phyloP scores from a whole-genome alignment of 2,888 invertebrate species.

The Laspeyria flexula region DNA sequence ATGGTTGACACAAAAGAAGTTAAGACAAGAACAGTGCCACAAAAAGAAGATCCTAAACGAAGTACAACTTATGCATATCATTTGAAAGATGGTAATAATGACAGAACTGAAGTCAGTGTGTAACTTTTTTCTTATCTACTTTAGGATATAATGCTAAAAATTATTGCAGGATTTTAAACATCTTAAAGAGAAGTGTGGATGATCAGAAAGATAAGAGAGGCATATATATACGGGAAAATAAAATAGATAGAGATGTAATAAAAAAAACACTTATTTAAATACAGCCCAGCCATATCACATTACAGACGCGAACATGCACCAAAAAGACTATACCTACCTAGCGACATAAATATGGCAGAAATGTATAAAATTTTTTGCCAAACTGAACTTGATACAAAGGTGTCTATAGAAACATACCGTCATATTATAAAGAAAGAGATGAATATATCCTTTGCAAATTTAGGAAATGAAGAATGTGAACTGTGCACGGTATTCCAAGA shows the following conservation, averaged over 20 bases:
- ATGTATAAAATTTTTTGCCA: slow-evolving; percentile 7
- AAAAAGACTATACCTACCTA: slow-evolving; percentile 11
- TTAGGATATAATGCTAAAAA: not conserved
- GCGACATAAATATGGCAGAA: slow-evolving; percentile 7
- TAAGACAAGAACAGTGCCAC: no score
- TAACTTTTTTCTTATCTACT: not conserved
- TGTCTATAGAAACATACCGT: slow-evolving; percentile 14
- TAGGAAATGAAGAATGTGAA: slow-evolving; percentile 13
- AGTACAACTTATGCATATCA: not conserved
- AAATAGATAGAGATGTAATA: slow-evolving; percentile 15
- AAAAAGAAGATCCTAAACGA: no score
- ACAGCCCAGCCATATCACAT: slow-evolving; percentile 15
- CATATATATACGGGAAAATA: slow-evolving; percentile 1
- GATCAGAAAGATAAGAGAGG: not conserved
- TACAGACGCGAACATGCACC: slow-evolving; percentile 16
- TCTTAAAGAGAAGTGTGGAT: not conserved
- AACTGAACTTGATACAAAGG: slow-evolving; percentile 5
- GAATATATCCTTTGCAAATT: slow-evolving; percentile 17
- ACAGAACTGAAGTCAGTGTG: not conserved
- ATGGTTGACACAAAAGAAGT: no score
- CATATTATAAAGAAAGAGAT: slow-evolving; percentile 10
- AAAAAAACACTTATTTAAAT: slow-evolving; percentile 14
- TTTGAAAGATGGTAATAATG: not conserved
- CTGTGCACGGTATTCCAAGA: slow-evolving; percentile 6
- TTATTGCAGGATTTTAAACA: not conserved